phyloP scores from a whole-genome alignment of 2,797 vertebrate genomes.

The Spondyliosoma cantharus region DNA sequence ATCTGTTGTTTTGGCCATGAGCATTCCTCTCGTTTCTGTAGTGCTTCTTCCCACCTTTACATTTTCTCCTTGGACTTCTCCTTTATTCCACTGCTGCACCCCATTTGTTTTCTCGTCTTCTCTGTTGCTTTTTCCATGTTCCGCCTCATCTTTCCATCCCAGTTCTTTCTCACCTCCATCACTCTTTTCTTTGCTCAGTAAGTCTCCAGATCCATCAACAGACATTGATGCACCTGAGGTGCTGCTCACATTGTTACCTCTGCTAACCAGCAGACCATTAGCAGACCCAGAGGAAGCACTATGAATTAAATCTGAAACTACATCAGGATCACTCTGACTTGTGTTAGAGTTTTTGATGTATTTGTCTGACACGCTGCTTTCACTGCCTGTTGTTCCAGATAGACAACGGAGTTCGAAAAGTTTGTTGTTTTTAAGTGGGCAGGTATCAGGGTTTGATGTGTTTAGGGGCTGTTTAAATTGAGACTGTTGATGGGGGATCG shows the following conservation, averaged over 20 bases:
- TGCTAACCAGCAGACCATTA: constrained; percentile 30
- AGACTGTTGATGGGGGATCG: not conserved
- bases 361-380: constrained; percentile 45
- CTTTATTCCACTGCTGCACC: constrained; percentile 5
- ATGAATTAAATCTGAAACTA: constrained; percentile 59
- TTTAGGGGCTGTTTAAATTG: constrained; percentile 3
- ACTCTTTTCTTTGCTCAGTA: constrained; percentile 15
- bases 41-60: constrained; percentile 48
- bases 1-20: constrained; percentile 31
- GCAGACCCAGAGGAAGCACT: constrained; percentile 47
- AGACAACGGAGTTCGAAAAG: not conserved
- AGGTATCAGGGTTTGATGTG: not conserved
- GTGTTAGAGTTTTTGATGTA: constrained; percentile 39
- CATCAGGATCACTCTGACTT: constrained; percentile 52
- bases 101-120: constrained; percentile 46
- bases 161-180: constrained; percentile 61
- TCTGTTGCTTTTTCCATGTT: constrained; percentile 53
- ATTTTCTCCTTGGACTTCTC: constrained; percentile 18
- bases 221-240: constrained; percentile 58
- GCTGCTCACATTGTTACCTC: constrained; percentile 49
- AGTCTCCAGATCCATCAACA: constrained; percentile 41
- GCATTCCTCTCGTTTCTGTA: constrained; percentile 20
- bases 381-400: constrained; percentile 11
- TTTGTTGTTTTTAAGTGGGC: not conserved
- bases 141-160: constrained; percentile 45